Evolutionary conservation across 2,113 vertebrate species (phyloP).

Genomic region (Python bivittatus): DNA sequence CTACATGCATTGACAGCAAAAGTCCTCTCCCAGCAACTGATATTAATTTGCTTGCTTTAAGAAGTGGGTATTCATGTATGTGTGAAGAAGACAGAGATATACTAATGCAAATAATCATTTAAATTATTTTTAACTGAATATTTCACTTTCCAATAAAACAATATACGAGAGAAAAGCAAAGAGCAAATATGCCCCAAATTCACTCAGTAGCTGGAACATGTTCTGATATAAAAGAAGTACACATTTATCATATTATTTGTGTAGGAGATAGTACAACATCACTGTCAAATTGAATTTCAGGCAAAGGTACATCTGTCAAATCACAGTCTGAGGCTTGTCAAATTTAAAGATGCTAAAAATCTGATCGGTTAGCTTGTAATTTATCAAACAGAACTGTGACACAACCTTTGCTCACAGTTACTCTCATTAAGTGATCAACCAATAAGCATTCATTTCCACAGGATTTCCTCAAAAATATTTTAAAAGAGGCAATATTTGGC

Average conservation of each 20-base stretch:
- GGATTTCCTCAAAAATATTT: neutral
- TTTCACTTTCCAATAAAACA: neutral
- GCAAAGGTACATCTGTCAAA: constrained; percentile 23
- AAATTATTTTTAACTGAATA: neutral
- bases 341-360: neutral
- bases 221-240: neutral
- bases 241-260: neutral
- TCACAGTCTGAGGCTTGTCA: constrained; percentile 2
- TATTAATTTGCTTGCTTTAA: neutral
- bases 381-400: constrained; percentile 12
- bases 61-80: neutral
- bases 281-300: neutral
- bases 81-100: neutral
- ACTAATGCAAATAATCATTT: neutral
- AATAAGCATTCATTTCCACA: neutral
- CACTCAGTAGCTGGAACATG: neutral
- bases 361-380: neutral
- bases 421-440: constrained; percentile 14
- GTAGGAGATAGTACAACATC: neutral
- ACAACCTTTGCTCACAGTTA: constrained; percentile 22
- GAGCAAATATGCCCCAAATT: neutral
- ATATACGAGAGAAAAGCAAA: neutral
- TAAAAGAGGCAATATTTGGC: constrained; percentile 16
- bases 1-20: neutral
- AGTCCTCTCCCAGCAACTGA: neutral